Percentiles rank a stretch among this genome's conserved stretches.
Evolutionary conservation across 1,140 invertebrate genomes (phyloP).

Genomic region (Eumaeus atala): DNA sequence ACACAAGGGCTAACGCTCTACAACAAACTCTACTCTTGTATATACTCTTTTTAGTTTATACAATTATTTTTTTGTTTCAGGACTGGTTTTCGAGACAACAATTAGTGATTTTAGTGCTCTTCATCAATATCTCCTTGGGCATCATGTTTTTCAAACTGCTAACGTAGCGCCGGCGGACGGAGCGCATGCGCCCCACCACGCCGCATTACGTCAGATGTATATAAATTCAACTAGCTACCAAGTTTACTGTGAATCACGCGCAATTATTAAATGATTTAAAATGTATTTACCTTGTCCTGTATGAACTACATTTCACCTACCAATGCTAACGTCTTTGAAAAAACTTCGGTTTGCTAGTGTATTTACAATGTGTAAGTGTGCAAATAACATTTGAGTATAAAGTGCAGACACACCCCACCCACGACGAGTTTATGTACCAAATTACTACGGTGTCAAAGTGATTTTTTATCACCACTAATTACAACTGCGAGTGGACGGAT

Average conservation of each 20-base stretch:
- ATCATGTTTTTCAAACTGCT: conserved; percentile 98
- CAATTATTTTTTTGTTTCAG: conserved; percentile 71
- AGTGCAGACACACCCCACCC: conserved; percentile 51
- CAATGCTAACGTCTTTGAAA: conserved; percentile 44
- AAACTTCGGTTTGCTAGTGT: conserved; percentile 65
- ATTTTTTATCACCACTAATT: conserved; percentile 44
- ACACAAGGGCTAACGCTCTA: too few species aligned
- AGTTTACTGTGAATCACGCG: conserved; percentile 36
- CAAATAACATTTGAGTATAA: conserved; percentile 34
- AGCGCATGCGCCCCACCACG: conserved; percentile 45
- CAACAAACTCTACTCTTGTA: too few species aligned
- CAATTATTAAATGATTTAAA: conserved; percentile 27
- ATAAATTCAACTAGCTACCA: conserved; percentile 20
- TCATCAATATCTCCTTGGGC: conserved; percentile 96
- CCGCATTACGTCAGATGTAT: conserved; percentile 22
- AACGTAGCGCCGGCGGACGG: conserved; percentile 81
- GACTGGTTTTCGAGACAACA: conserved; percentile 98
- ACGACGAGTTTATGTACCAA: conserved; percentile 38
- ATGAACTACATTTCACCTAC: conserved; percentile 27
- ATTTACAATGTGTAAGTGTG: conserved; percentile 58
- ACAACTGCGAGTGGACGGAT: conserved; percentile 49
- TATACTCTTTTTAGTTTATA: too few species aligned
- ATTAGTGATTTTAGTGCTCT: conserved; percentile 94
- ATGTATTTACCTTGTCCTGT: conserved; percentile 20
- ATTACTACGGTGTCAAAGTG: conserved; percentile 52